These are phyloP conservation scores for Bradypus variegatus DNA, from an alignment of 2,797 vertebrate genomes.

Conservation along the genomic window DNA sequence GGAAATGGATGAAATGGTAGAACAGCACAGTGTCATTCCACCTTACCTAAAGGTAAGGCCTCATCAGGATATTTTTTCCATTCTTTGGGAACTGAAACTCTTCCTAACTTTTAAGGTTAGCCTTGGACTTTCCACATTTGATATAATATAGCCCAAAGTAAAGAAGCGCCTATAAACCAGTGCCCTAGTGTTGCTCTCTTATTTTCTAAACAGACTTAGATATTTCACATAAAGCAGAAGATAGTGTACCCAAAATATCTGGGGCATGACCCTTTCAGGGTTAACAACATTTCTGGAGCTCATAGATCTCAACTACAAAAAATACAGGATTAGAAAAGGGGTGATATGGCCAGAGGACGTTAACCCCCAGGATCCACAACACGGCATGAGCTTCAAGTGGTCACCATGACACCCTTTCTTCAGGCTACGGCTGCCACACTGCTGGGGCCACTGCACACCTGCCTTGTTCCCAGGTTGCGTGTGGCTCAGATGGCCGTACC, in stretches of 20 bases:
- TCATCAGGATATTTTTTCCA: not conserved
- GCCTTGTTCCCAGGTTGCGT: not conserved
- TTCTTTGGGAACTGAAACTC: not conserved
- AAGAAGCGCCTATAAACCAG: not conserved
- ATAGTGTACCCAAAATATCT: not conserved
- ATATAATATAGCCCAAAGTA: rapidly evolving
- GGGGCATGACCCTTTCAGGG: not conserved
- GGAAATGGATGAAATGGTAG: no score
- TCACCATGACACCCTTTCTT: not conserved
- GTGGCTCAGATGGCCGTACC: not conserved
- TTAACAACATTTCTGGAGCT: not conserved
- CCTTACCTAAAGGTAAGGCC: rapidly evolving
- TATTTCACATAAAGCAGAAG: not conserved
- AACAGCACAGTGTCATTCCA: rapidly evolving
- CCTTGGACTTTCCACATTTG: not conserved
- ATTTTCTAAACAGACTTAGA: not conserved
- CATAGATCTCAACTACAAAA: rapidly evolving
- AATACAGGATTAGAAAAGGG: not conserved
- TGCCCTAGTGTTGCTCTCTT: not conserved
- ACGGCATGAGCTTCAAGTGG: not conserved
- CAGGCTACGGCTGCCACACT: rapidly evolving
- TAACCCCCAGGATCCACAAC: not conserved
- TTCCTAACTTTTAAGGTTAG: not conserved
- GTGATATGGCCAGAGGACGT: not conserved
- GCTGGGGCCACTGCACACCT: rapidly evolving